Percentiles rank a stretch among this genome's conserved stretches.
These are phyloP conservation scores for Erebia palarica DNA, from an alignment of 2,888 invertebrate species.

Conservation along the genomic window DNA sequence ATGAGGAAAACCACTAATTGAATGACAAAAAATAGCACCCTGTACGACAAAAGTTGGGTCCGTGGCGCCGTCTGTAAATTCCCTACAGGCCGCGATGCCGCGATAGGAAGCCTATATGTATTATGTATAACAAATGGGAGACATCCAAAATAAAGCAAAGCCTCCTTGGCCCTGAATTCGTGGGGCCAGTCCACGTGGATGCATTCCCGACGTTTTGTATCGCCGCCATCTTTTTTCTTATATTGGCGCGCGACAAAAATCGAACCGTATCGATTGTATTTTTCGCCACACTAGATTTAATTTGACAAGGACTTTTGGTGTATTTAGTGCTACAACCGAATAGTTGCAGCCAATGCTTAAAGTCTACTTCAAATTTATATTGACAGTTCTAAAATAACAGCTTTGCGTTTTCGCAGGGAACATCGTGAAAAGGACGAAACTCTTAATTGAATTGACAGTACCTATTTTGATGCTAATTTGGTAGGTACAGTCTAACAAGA, in stretches of 20 bases:
- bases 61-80: slow-evolving; percentile 79
- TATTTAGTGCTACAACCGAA: background rate
- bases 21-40: slow-evolving; percentile 45
- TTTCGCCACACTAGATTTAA: slow-evolving; percentile 6
- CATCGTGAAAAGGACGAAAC: background rate
- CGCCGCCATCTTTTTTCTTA: slow-evolving; percentile 60
- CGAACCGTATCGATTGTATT: slow-evolving; percentile 20
- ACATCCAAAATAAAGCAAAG: slow-evolving; percentile 78
- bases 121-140: slow-evolving; percentile 82
- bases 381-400: background rate
- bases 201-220: slow-evolving; percentile 72
- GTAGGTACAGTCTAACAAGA: background rate
- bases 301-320: background rate
- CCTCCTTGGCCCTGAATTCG: slow-evolving; percentile 66
- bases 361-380: background rate
- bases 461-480: too few relatives aligned
- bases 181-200: slow-evolving; percentile 65
- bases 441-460: too few relatives aligned
- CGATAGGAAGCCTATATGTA: slow-evolving; percentile 77
- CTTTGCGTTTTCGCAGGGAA: background rate
- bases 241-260: slow-evolving; percentile 61
- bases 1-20: background rate
- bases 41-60: slow-evolving; percentile 58
- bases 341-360: too few relatives aligned
- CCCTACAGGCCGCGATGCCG: slow-evolving; percentile 73